Base-by-base conservation (phyloP, 1,140 invertebrate genomes). In the Helicorthomorpha holstii region DNA sequence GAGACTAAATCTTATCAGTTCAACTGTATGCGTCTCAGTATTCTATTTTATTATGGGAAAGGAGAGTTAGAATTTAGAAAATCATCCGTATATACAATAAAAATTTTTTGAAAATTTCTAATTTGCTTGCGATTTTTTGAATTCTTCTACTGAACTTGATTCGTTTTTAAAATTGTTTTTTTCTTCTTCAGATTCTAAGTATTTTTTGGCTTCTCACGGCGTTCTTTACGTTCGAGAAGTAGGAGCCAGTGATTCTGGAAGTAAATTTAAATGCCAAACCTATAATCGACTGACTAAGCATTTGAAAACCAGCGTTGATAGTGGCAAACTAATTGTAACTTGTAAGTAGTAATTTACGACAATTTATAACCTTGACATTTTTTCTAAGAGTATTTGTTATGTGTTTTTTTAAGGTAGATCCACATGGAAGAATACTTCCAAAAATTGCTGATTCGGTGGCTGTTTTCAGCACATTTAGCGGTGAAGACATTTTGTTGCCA, bases 211-310 rank as follows among this genome's bases (percentile, higher is more conserved):
- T 53, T 88, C 88, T 56, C 90, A 85, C 61, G 89, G 89, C 55
- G 89, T 92, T 72, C 74, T 94, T 47, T 88, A 93, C 66, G 92
- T 94, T 61, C 77, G 83, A 61, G 87, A 92, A 70, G 89, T 92
- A 49, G 85, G 83, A 66, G 85, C 85, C 55, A 86, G 90, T 66
- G 89, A 93, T 69, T 87, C 87, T 53, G 88, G 87, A 68, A 92
- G 91, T 55, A 65, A 63, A 4, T 70, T 66, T 53, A 56, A 58
- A 3, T 70, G 69, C 54, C 58, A 63, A 43, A 64, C 65, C 0
- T 52, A 60, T 42, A 67, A 68, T 54, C 57, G 62, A 10, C 58
- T 69, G 10, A 69, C 67, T 0, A 60, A 59, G 10, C 62, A 66
- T 25, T 57, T 63, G 23, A 61, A 63, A 38, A 59, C 56, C 14